These are phyloP conservation scores for Chaenocephalus aceratus DNA, from an alignment of 2,113 vertebrate species.

Conservation along the genomic window DNA sequence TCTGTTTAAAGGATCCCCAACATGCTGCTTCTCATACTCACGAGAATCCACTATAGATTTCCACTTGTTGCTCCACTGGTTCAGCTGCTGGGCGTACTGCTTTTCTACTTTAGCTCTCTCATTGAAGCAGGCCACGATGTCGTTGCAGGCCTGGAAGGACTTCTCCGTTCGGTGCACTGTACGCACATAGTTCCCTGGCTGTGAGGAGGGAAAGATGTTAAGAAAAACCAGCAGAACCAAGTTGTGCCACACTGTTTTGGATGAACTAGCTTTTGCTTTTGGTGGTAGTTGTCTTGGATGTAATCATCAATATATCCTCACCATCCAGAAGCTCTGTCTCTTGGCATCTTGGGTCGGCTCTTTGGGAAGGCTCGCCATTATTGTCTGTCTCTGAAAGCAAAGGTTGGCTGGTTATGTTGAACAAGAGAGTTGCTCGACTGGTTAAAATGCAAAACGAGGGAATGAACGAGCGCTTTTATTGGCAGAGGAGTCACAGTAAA, in stretches of 20 bases:
- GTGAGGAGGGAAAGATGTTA: conserved; percentile 19
- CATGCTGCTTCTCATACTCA: conserved; percentile 69
- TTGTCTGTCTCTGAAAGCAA: conserved; percentile 54
- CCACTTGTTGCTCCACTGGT: conserved; percentile 89
- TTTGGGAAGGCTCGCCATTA: conserved; percentile 78
- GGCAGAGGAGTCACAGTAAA: conserved; percentile 46
- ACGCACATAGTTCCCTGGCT: conserved; percentile 85
- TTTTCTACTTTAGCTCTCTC: conserved; percentile 88
- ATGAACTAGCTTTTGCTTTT: not conserved
- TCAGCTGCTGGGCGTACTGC: conserved; percentile 86
- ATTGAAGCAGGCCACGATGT: conserved; percentile 86
- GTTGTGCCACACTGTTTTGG: not conserved
- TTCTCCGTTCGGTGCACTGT: conserved; percentile 84
- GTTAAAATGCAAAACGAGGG: conserved; percentile 46
- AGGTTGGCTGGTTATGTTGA: conserved; percentile 23
- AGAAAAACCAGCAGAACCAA: not conserved
- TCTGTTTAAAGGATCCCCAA: not conserved
- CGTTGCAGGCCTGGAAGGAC: conserved; percentile 85
- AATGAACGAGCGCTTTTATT: conserved; percentile 24
- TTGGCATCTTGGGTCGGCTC: conserved; percentile 72
- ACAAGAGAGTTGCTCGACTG: conserved; percentile 44
- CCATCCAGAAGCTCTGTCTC: conserved; percentile 87
- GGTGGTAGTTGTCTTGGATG: not conserved
- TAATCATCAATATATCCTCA: conserved; percentile 68
- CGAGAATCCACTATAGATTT: conserved; percentile 84